Evolutionary conservation across 2,888 invertebrate species (phyloP).

Genomic region (Erebia aethiops): DNA sequence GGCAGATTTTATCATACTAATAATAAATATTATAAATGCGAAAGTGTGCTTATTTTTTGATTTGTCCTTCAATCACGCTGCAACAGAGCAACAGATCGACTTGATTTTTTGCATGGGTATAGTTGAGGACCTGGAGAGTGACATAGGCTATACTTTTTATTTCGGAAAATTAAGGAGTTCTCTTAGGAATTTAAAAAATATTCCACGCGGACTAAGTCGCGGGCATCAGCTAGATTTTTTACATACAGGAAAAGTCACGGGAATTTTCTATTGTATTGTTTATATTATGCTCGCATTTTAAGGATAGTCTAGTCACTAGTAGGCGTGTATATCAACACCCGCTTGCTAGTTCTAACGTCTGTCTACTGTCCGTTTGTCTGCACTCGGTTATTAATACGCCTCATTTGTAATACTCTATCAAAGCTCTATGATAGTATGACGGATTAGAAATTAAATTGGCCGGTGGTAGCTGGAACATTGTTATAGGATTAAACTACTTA

Average conservation of each 20-base stretch:
- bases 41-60: no score
- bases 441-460: constrained; percentile 14
- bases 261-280: not conserved
- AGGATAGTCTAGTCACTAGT: constrained; percentile 3
- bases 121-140: no score
- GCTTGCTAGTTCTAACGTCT: not conserved
- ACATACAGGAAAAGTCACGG: not conserved
- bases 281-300: constrained; percentile 2
- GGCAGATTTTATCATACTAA: no score
- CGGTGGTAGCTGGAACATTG: not conserved
- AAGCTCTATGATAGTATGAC: constrained; percentile 9
- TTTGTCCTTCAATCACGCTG: no score
- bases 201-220: not conserved
- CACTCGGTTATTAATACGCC: constrained; percentile 18
- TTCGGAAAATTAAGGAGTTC: no score
- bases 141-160: no score
- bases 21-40: no score
- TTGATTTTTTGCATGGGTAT: no score
- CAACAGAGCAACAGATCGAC: no score
- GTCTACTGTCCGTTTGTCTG: constrained; percentile 22
- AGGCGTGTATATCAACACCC: constrained; percentile 1
- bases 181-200: not conserved
- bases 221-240: constrained; percentile 27
- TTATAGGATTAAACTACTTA: not conserved
- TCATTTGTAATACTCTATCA: constrained; percentile 20